Base-by-base conservation (phyloP, 2,888 invertebrate species). In the Sturmia bella region DNA sequence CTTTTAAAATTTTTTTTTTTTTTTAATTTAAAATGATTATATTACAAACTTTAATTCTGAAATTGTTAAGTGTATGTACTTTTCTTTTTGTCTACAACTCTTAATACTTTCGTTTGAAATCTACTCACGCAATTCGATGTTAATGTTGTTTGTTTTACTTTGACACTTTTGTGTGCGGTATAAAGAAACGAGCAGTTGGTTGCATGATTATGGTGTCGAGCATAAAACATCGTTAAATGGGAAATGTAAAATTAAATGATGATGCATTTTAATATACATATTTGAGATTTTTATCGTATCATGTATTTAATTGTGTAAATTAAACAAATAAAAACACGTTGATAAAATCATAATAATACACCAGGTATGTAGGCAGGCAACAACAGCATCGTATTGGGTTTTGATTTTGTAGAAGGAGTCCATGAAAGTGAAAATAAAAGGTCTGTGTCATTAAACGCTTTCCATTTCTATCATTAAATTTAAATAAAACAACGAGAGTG, bases 101-200 rank as follows among this genome's bases (percentile, higher is more conserved):
- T 70, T 70, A 57, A 57, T 64, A 61, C 70, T 77, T 72, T 76
- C 48, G n/a, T 76, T 77, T 72, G 19, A 17, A 63, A 43, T 77
- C 64, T 70, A n/a, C 57, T 66, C 70, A 70, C 76, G 69, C 76
- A 76, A 76, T 72, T 59, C 54, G 19, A 43, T 76, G 52, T 52
- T 32, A 13, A 32, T 48, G 64, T 59, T 48, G 64, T 59, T 50
- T 54, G 19, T 54, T 39, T 39, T 43, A 61, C 9, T 70, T 76
- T 76, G 70, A 70, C 54, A 66, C 52, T 56, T 63, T 17, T 32
- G n/a, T 72, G 32, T 32, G 32, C n/a, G n/a, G n/a, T n/a, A n/a
- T n/a, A 32, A 5, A 9, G 32, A 32, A 52, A 43, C 39, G 12
- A 24, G 37, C 32, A 11, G 21, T 32, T 63, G 64, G 56, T 59